Evolutionary conservation across 2,888 invertebrate genomes (phyloP).

Genomic region (Clunio marinus): DNA sequence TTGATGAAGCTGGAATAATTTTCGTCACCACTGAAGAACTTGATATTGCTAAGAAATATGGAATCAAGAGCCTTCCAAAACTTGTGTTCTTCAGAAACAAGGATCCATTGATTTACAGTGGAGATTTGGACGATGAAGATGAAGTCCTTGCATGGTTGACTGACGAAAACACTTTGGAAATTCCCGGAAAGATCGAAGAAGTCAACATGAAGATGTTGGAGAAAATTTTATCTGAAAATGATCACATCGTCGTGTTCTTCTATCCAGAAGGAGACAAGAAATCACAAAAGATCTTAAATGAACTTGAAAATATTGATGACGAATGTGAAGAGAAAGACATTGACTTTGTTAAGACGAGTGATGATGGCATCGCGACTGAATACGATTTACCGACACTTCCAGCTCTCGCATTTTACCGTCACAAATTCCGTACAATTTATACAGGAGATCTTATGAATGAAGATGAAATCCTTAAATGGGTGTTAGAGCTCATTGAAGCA

Average conservation of each 20-base stretch:
- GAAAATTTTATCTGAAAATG: slow-evolving; percentile 80
- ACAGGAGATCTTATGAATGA: slow-evolving; percentile 87
- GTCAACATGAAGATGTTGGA: slow-evolving; percentile 87
- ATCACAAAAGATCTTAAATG: slow-evolving; percentile 80
- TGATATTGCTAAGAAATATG: slow-evolving; percentile 73
- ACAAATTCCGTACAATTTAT: slow-evolving; percentile 84
- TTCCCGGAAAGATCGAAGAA: slow-evolving; percentile 89
- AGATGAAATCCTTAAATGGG: slow-evolving; percentile 84
- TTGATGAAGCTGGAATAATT: slow-evolving; percentile 88
- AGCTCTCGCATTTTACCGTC: slow-evolving; percentile 79
- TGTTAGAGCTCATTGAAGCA: slow-evolving; percentile 77
- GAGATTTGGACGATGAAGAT: slow-evolving; percentile 86
- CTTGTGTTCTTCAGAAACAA: slow-evolving; percentile 88
- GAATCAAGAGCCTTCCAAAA: slow-evolving; percentile 78
- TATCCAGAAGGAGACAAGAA: slow-evolving; percentile 88
- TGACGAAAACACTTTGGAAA: slow-evolving; percentile 83
- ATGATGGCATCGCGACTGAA: slow-evolving; percentile 79
- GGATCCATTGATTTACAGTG: slow-evolving; percentile 77
- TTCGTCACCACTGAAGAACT: slow-evolving; percentile 88
- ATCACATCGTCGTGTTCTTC: slow-evolving; percentile 87
- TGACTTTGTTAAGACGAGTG: slow-evolving; percentile 87
- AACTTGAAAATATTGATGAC: slow-evolving; percentile 88
- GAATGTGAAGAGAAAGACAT: slow-evolving; percentile 89
- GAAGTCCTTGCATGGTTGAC: slow-evolving; percentile 88
- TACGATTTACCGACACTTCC: slow-evolving; percentile 79